Base-by-base conservation (phyloP, 1,140 invertebrate species). In the Pomacea maculata region DNA sequence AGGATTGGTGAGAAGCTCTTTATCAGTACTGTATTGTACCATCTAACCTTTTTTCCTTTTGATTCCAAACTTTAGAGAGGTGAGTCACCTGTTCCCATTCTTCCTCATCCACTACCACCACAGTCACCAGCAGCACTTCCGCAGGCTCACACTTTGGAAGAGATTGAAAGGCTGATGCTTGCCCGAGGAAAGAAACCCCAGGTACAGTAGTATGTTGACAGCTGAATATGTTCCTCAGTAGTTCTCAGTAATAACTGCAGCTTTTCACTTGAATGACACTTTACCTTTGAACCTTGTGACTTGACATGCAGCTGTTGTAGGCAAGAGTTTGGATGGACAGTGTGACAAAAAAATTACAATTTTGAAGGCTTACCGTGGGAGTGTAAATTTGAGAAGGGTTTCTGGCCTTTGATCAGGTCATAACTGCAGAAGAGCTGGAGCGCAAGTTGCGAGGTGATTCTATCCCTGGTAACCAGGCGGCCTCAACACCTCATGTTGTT, bases 361-460 rank as follows among this genome's bases (percentile, higher is more conserved):
- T 45, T 45, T 45, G 34, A 45, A 45, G 34, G 34, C 34, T 45
- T 45, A 45, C 34, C 34, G 25, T 25, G 25, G 6, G 34, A 45
- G 2, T 45, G 34, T 45, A 45, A 45, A 61, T 61, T 61, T 61
- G 57, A 6, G 9, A 8, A 17, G 57, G 15, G 15, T 61, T 11
- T 61, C 11, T 61, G 57, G 57, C 15, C 57, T 61, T 61, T 14
- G 57, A 61, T 61, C 81, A 83, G 45, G 87, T 88, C 14, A 82
- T 90, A 61, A 91, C 90, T 0, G 88, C 91, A 9, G 91, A 91
- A 78, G 90, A 92, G 68, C 71, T 92, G 54, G 91, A 92, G 79
- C 83, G 89, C 21, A 86, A 90, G 76, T 75, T 90, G 80, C 82
- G 87, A 21, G 87, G 87, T 11, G 88, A 90, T 71, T 57, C 75